Evolutionary conservation across 2,113 vertebrate genomes (phyloP).

Genomic region (Limnothrissa miodon): DNA sequence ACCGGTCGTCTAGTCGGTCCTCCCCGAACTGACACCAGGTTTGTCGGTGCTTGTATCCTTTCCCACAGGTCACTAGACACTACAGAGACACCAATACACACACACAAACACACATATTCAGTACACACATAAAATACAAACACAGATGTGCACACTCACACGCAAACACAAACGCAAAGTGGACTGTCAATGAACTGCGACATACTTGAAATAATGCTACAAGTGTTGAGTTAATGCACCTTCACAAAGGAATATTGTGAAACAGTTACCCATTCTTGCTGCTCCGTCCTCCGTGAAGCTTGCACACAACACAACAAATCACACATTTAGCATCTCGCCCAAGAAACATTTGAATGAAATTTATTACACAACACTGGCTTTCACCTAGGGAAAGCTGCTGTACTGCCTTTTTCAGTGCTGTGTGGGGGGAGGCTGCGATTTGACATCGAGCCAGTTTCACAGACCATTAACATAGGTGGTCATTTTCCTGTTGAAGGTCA

Average conservation of each 20-base stretch:
- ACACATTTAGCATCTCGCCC: background rate
- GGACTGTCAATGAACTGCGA: background rate
- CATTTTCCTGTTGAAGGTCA: conserved; percentile 13
- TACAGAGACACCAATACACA: conserved; percentile 47
- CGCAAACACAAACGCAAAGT: background rate
- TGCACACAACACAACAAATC: background rate
- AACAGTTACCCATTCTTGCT: conserved; percentile 2
- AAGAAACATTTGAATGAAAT: background rate
- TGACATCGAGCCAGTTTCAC: conserved; percentile 46
- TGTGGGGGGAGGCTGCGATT: conserved; percentile 28
- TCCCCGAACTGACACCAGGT: conserved; percentile 96
- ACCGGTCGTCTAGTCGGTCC: conserved; percentile 81
- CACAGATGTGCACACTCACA: background rate
- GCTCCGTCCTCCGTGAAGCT: background rate
- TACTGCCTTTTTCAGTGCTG: background rate
- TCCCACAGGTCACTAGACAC: conserved; percentile 97
- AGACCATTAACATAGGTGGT: conserved; percentile 33
- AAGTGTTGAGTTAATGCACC: background rate
- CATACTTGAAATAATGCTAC: background rate
- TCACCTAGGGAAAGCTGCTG: background rate
- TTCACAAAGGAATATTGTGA: conserved; percentile 7
- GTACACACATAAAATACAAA: background rate
- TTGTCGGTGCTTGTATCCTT: conserved; percentile 92
- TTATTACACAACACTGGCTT: background rate
- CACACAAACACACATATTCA: background rate